phyloP scores from a whole-genome alignment of 30 jellyfish, hydroid and myxozoan genomes.

The Chironex yamaguchii region DNA sequence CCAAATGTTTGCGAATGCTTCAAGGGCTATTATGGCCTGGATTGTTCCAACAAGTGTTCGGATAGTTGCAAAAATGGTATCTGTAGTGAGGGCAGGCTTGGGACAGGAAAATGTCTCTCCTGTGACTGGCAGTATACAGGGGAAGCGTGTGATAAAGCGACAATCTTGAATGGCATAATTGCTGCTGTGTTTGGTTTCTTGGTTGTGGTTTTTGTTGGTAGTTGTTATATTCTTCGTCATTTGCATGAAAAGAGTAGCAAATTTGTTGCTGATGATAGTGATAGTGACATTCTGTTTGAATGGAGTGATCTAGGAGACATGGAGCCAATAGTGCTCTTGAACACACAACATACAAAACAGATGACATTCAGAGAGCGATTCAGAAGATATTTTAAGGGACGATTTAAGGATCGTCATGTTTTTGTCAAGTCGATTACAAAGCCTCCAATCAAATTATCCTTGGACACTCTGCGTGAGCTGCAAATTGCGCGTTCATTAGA shows the following conservation, averaged over 20 bases:
- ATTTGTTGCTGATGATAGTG: slow-evolving; percentile 15
- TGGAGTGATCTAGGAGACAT: slow-evolving; percentile 67
- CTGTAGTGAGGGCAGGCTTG: slow-evolving; percentile 82
- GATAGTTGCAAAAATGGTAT: slow-evolving; percentile 63
- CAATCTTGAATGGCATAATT: slow-evolving; percentile 68
- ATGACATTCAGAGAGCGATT: slow-evolving; percentile 46
- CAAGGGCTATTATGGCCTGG: slow-evolving; percentile 67
- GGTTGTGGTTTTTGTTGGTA: slow-evolving; percentile 36
- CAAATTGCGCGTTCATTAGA: slow-evolving; percentile 51
- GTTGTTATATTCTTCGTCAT: slow-evolving; percentile 48
- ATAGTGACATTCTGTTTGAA: slow-evolving; percentile 53
- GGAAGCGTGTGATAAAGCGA: slow-evolving; percentile 52
- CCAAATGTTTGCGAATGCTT: slow-evolving; percentile 69
- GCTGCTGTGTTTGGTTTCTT: slow-evolving; percentile 70
- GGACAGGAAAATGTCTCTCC: slow-evolving; percentile 75
- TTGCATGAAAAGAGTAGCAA: slow-evolving; percentile 26
- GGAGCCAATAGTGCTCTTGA: slow-evolving; percentile 38
- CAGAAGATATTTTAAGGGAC: slow-evolving; percentile 61
- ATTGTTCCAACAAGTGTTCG: slow-evolving; percentile 65
- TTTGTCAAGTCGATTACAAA: slow-evolving; percentile 62
- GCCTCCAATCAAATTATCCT: slow-evolving; percentile 78
- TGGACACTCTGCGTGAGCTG: slow-evolving; percentile 74
- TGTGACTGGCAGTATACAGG: slow-evolving; percentile 90
- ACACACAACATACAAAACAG: slow-evolving; percentile 43
- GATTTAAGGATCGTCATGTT: slow-evolving; percentile 45